These are phyloP conservation scores for Drosophila emarginata DNA, from an alignment of 2,888 invertebrate species.

Conservation along the genomic window DNA sequence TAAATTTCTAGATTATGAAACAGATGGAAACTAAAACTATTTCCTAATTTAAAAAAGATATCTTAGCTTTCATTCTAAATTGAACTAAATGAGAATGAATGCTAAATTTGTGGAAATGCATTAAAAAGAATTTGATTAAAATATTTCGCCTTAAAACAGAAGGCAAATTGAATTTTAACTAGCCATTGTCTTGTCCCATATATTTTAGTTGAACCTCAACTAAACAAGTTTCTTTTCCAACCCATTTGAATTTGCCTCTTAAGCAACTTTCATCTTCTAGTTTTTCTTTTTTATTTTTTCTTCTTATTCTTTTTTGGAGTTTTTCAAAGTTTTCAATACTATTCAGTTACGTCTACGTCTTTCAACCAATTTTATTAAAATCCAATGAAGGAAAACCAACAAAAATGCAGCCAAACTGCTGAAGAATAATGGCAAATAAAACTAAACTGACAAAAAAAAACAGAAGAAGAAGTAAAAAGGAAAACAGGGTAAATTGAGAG, in stretches of 20 bases:
- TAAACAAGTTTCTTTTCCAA: neutral
- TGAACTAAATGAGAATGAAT: neutral
- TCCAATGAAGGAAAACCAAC: slow-evolving; percentile 30
- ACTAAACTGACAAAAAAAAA: slow-evolving; percentile 32
- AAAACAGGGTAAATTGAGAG: neutral
- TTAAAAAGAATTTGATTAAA: neutral
- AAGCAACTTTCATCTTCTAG: neutral
- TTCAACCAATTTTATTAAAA: slow-evolving; percentile 26
- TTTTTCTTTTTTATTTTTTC: neutral
- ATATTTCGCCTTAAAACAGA: neutral
- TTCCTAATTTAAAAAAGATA: neutral
- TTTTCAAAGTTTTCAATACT: slow-evolving; percentile 4
- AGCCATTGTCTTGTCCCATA: neutral
- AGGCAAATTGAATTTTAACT: neutral
- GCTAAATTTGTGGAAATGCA: neutral
- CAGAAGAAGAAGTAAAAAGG: neutral
- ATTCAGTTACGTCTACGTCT: neutral
- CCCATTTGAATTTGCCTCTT: slow-evolving; percentile 10
- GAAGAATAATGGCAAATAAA: slow-evolving; percentile 55
- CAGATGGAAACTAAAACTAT: no score
- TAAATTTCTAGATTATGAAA: no score
- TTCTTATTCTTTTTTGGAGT: neutral
- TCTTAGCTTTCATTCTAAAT: neutral
- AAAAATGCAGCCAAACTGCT: slow-evolving; percentile 49
- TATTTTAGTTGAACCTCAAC: neutral